Evolutionary conservation across 2,797 vertebrate species (phyloP).

Genomic region (Acrocephalus scirpaceus): DNA sequence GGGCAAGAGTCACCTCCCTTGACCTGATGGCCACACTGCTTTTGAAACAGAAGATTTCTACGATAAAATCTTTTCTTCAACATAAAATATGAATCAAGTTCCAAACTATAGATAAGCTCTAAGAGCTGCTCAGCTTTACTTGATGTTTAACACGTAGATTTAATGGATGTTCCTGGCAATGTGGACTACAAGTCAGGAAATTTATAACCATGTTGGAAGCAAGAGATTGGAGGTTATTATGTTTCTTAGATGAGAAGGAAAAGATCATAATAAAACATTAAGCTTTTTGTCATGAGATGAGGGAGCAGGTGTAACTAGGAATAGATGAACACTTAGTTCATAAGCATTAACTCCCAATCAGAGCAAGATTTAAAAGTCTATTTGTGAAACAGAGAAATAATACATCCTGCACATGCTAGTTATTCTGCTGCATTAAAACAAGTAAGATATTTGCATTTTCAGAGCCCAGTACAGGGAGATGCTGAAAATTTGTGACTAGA

Average conservation of each 20-base stretch:
- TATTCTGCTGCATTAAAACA: background rate
- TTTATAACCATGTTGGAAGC: constrained; percentile 20
- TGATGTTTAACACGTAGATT: constrained; percentile 24
- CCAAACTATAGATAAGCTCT: background rate
- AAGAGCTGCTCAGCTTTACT: constrained; percentile 21
- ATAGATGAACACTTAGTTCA: background rate
- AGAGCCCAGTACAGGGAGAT: background rate
- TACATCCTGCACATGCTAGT: background rate
- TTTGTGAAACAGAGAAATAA: background rate
- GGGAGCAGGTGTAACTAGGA: background rate
- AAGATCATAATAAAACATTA: constrained; percentile 30
- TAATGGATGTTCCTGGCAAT: constrained; percentile 29
- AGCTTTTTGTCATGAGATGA: constrained; percentile 18
- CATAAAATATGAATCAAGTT: constrained; percentile 21
- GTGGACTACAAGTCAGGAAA: constrained; percentile 10
- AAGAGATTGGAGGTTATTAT: constrained; percentile 25
- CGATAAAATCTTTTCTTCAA: constrained; percentile 10
- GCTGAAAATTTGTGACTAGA: background rate
- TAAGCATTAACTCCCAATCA: background rate
- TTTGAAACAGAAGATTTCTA: background rate
- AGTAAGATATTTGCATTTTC: background rate
- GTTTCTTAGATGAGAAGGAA: constrained; percentile 33
- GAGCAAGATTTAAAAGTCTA: background rate
- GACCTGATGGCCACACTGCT: background rate
- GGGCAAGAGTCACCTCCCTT: background rate